These are phyloP conservation scores for Anolis carolinensis DNA, from an alignment of 2,113 vertebrate genomes.

Conservation along the genomic window DNA sequence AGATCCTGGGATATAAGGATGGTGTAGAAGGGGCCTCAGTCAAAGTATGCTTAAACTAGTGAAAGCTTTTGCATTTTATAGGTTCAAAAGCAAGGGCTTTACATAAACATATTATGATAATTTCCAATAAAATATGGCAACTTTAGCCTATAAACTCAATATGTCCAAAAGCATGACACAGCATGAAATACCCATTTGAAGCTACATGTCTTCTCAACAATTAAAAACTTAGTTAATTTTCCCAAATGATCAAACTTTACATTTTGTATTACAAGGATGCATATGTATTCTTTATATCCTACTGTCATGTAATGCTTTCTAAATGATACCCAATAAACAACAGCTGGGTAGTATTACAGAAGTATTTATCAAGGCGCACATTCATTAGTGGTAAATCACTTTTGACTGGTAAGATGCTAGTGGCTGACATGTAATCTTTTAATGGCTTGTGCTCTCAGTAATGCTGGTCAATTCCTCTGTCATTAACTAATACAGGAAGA, in stretches of 20 bases:
- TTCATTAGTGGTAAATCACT: slow-evolving; percentile 62
- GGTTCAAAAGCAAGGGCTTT: slow-evolving; percentile 16
- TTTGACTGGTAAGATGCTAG: slow-evolving; percentile 52
- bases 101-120: background rate
- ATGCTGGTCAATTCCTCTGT: slow-evolving; percentile 10
- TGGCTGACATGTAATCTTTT: slow-evolving; percentile 52
- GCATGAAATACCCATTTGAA: slow-evolving; percentile 63
- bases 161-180: slow-evolving; percentile 58
- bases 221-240: slow-evolving; percentile 69
- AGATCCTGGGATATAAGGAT: too few relatives aligned
- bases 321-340: slow-evolving; percentile 71
- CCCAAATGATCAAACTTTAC: slow-evolving; percentile 66
- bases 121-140: slow-evolving; percentile 35
- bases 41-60: too few relatives aligned
- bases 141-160: slow-evolving; percentile 41
- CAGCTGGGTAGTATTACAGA: slow-evolving; percentile 64
- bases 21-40: too few relatives aligned
- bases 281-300: slow-evolving; percentile 65
- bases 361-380: slow-evolving; percentile 67
- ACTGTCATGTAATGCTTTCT: slow-evolving; percentile 70
- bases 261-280: slow-evolving; percentile 70
- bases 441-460: slow-evolving; percentile 49
- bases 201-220: slow-evolving; percentile 67
- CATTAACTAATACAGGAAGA: slow-evolving; percentile 36
- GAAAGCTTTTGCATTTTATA: background rate